Evolutionary conservation across 2,888 invertebrate species (phyloP).

Genomic region (Flexamia atlantica): DNA sequence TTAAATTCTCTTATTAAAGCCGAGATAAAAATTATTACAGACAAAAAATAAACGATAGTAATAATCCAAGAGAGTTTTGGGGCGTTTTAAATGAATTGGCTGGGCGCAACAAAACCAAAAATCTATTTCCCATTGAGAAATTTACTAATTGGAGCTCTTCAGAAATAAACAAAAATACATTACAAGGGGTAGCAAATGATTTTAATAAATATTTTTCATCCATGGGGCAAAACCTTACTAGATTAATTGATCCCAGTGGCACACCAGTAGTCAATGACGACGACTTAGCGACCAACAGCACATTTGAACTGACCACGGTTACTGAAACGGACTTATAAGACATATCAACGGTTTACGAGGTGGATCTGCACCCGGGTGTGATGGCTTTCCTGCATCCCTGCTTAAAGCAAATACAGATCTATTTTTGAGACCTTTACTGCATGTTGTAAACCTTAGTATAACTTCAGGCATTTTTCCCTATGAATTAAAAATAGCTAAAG

Average conservation of each 20-base stretch:
- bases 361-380: not conserved
- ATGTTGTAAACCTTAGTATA: not conserved
- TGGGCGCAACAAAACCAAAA: not conserved
- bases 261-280: not conserved
- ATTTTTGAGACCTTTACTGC: not conserved
- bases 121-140: constrained; percentile 10
- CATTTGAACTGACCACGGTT: not conserved
- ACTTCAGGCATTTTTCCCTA: not conserved
- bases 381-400: not conserved
- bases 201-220: constrained; percentile 3
- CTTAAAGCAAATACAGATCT: not conserved
- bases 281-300: not conserved
- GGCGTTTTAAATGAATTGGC: not conserved
- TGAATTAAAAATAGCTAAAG: not conserved
- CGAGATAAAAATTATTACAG: constrained; percentile 17
- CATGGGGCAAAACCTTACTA: not conserved
- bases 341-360: not conserved
- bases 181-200: not conserved
- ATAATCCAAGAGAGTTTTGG: not conserved
- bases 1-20: not conserved
- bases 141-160: not conserved
- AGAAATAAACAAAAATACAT: not conserved
- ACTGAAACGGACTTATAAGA: not conserved
- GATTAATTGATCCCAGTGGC: not conserved
- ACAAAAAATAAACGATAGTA: not conserved